Conservation (phyloP, 1,140 invertebrate genomes). For the Drosophila ogumai region DNA sequence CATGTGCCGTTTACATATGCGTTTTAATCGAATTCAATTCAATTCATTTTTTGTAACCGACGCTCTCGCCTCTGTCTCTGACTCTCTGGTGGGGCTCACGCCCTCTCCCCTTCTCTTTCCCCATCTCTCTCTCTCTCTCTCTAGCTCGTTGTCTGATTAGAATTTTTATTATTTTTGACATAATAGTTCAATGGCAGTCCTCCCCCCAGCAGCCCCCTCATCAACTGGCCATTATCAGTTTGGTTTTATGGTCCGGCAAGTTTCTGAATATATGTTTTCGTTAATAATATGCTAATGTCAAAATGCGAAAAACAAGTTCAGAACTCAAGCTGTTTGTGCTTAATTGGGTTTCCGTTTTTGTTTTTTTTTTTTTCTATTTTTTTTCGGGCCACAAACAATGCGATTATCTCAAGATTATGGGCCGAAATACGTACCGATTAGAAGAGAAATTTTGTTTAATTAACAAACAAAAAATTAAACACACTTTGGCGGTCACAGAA, state of each 20-base stretch:
- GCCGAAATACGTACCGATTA: slow-evolving; percentile 35
- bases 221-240: slow-evolving; percentile 27
- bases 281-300: slow-evolving; percentile 36
- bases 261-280: slow-evolving; percentile 40
- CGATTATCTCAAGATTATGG: slow-evolving; percentile 8
- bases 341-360: slow-evolving; percentile 10
- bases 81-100: not conserved
- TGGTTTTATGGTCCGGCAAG: slow-evolving; percentile 29
- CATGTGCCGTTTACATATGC: slow-evolving; percentile 17
- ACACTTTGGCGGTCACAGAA: slow-evolving; percentile 10
- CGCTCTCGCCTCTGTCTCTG: not conserved
- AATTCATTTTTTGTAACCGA: slow-evolving; percentile 26
- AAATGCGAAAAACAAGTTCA: slow-evolving; percentile 53
- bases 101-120: not conserved
- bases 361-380: slow-evolving; percentile 11
- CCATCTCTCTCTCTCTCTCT: not conserved
- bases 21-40: slow-evolving; percentile 24
- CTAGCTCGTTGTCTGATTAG: slow-evolving; percentile 1
- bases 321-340: slow-evolving; percentile 11
- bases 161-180: slow-evolving; percentile 37
- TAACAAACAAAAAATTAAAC: not conserved
- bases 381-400: slow-evolving; percentile 10
- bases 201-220: not conserved
- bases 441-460: slow-evolving; percentile 2
- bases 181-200: slow-evolving; percentile 28